These are phyloP conservation scores for Sesia bembeciformis DNA, from an alignment of 2,888 invertebrate genomes.

Conservation along the genomic window DNA sequence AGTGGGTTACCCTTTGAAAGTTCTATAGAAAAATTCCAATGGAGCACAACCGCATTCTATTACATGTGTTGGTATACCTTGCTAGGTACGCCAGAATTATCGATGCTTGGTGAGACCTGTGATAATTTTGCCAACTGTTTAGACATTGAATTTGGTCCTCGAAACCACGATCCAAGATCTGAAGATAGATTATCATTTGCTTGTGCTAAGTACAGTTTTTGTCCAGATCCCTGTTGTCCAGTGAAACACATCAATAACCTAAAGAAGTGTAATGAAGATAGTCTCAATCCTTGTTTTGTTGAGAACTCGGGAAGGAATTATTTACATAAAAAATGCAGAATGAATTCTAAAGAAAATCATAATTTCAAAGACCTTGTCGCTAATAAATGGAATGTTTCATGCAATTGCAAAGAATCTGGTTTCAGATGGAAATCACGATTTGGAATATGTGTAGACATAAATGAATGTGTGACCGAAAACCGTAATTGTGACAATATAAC, in stretches of 20 bases:
- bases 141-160: conserved; percentile 41
- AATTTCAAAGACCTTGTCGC: conserved; percentile 59
- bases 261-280: conserved; percentile 51
- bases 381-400: conserved; percentile 77
- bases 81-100: conserved; percentile 61
- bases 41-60: conserved; percentile 77
- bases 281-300: conserved; percentile 67
- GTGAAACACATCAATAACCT: conserved; percentile 48
- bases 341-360: conserved; percentile 47
- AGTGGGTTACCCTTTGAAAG: conserved; percentile 71
- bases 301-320: conserved; percentile 24
- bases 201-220: conserved; percentile 79
- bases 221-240: conserved; percentile 79
- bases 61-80: conserved; percentile 81
- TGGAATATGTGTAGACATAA: conserved; percentile 77
- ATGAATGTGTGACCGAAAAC: conserved; percentile 66
- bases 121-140: conserved; percentile 77
- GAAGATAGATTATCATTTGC: conserved; percentile 67
- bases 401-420: conserved; percentile 65
- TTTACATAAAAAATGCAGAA: conserved; percentile 22
- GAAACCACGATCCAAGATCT: conserved; percentile 73
- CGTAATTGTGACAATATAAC: conserved; percentile 49
- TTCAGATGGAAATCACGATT: conserved; percentile 75
- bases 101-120: conserved; percentile 71
- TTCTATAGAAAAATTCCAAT: conserved; percentile 74